Conservation (phyloP, 2,888 invertebrate species). For the Habroteleia sp. region DNA sequence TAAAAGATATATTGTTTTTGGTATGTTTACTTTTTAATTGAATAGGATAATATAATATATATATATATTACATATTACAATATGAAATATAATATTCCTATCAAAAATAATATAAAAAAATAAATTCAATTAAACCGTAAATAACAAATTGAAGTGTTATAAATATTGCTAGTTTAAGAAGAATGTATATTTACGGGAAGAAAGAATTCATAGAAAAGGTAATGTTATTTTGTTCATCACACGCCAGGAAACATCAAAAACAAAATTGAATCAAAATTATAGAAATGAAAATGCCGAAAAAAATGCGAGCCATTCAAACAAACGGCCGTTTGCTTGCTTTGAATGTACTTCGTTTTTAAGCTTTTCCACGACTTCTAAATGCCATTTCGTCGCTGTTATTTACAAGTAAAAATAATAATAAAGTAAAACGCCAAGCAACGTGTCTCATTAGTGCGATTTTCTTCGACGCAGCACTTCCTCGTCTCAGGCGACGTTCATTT, state of each 20-base stretch:
- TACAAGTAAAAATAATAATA: constrained; percentile 53
- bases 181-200: no score
- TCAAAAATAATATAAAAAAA: no score
- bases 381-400: constrained; percentile 35
- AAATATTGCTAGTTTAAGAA: no score
- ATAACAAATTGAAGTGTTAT: no score
- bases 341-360: constrained; percentile 30
- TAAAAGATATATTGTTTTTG: no score
- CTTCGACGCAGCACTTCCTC: constrained; percentile 77
- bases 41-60: no score
- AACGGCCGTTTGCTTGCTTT: constrained; percentile 25
- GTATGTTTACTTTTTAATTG: no score
- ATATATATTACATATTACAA: no score
- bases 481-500: constrained; percentile 65
- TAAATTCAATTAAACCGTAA: no score
- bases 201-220: no score
- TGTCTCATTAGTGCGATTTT: constrained; percentile 58
- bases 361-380: constrained; percentile 33
- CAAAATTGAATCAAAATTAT: background rate
- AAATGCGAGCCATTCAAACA: background rate
- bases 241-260: constrained; percentile 1
- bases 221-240: no score
- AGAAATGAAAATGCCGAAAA: constrained; percentile 1
- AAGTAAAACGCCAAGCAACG: constrained; percentile 78
- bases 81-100: no score